Base-by-base conservation (phyloP, 2,113 vertebrate species). In the Lipophrys pholis region DNA sequence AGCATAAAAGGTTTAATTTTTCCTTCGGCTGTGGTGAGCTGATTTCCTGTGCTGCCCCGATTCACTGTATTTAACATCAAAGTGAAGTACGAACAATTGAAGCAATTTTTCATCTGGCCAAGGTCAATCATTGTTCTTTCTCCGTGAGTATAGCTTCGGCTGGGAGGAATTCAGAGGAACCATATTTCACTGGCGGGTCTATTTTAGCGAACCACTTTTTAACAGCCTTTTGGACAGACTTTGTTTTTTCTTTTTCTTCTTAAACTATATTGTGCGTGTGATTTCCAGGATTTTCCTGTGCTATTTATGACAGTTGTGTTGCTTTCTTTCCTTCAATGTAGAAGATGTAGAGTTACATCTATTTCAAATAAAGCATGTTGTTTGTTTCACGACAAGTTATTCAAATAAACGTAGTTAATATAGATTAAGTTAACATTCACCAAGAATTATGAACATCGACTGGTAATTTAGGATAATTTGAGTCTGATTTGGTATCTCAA, bases 41-140 rank as follows among this genome's bases (percentile, higher is more conserved):
- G 86, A 72, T 85, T 82, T 79, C 80, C 89, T 75, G 76, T 50
- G 70, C 83, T 61, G 64, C 84, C 66, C 76, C 14, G 59, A 76
- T 80, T 86, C 76, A 81, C 80, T 82, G 79, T 87, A 86, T 89
- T 90, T 82, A 90, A 92, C 87, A 91, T 92, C 90, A 90, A 91
- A 91, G 89, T 73, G 61, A 85, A 85, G 69, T 80, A 74, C 70
- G 81, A 91, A 91, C 87, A 92, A 91, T 90, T 61, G 80, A 87
- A 50, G 84, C 84, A 85, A 83, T 87, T 86, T 92, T 81, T 87
- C 81, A 73, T 78, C 59, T 12, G 12, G 68, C 86, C 85, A 87
- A 90, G 91, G 91, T 91, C 86, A 87, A 76, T 89, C 87, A 90
- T 90, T 90, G 90, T 90, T 90, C 86, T 75, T 56, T 79, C 62